Evolutionary conservation across 2,113 vertebrate genomes (phyloP).

Genomic region (Perca fluviatilis): DNA sequence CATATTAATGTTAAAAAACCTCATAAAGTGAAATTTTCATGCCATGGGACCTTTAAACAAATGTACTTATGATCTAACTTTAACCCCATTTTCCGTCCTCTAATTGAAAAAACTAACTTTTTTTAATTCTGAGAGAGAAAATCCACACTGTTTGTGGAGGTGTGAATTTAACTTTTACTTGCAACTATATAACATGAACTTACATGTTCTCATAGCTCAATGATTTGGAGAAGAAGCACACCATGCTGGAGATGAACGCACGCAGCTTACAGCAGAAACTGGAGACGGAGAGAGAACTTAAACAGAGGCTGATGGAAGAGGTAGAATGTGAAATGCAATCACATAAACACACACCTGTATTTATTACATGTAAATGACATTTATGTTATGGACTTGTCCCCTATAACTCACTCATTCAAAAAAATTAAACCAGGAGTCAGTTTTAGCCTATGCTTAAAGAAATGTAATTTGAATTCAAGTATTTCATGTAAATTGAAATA

Average conservation of each 20-base stretch:
- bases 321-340: slow-evolving; percentile 72
- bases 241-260: slow-evolving; percentile 98
- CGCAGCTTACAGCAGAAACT: slow-evolving; percentile 98
- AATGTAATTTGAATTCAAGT: neutral
- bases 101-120: neutral
- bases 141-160: neutral
- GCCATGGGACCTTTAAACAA: no score
- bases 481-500: neutral
- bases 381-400: neutral
- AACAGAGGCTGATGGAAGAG: slow-evolving; percentile 98
- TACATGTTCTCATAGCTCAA: slow-evolving; percentile 86
- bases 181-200: slow-evolving; percentile 7
- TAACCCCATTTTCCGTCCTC: neutral
- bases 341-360: neutral
- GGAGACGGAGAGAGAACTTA: slow-evolving; percentile 97
- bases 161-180: neutral
- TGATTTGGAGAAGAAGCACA: slow-evolving; percentile 98
- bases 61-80: neutral
- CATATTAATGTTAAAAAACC: no score
- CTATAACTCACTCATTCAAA: neutral
- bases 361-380: neutral
- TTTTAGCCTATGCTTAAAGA: neutral
- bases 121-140: neutral
- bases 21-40: no score
- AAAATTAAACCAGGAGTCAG: neutral